A percentile compares a stretch with the other conserved stretches of the same genome.
phyloP scores from a whole-genome alignment of 2,113 vertebrate species.

The Suricata suricatta region DNA sequence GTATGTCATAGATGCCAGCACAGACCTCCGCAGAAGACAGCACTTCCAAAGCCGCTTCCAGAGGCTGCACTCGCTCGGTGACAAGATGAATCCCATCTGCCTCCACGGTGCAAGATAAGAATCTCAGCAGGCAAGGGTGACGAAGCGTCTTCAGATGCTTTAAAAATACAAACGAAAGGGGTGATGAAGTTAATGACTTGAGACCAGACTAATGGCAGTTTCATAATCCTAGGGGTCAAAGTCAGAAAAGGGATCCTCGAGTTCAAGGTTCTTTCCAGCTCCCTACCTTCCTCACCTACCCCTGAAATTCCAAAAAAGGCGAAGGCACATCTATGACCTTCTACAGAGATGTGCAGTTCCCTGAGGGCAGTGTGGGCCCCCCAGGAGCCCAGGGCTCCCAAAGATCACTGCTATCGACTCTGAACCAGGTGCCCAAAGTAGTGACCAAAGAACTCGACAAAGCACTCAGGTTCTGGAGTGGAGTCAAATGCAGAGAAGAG shows the following conservation, averaged over 20 bases:
- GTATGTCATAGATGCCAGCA: conserved; percentile 94
- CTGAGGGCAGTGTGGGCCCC: background rate
- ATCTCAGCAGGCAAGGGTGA: conserved; percentile 95
- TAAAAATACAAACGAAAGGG: conserved; percentile 56
- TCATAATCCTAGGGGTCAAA: background rate
- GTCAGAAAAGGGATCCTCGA: background rate
- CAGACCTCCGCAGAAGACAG: conserved; percentile 94
- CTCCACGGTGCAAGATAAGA: conserved; percentile 96
- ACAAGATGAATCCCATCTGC: conserved; percentile 94
- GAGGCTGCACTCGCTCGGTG: conserved; percentile 93
- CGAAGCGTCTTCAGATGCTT: conserved; percentile 98
- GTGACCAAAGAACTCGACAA: background rate
- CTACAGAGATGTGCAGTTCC: background rate
- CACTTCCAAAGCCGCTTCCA: conserved; percentile 88
- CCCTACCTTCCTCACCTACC: background rate
- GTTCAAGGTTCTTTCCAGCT: background rate
- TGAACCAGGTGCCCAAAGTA: background rate
- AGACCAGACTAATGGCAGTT: background rate
- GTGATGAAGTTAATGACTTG: background rate
- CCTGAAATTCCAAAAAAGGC: background rate
- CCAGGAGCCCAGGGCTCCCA: background rate
- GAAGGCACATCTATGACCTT: background rate
- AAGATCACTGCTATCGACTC: too few relatives aligned
- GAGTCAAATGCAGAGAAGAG: too few relatives aligned
- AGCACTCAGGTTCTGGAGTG: fast-evolving